Conservation (phyloP, 2,888 invertebrate genomes). For the Pterostichus madidus region DNA sequence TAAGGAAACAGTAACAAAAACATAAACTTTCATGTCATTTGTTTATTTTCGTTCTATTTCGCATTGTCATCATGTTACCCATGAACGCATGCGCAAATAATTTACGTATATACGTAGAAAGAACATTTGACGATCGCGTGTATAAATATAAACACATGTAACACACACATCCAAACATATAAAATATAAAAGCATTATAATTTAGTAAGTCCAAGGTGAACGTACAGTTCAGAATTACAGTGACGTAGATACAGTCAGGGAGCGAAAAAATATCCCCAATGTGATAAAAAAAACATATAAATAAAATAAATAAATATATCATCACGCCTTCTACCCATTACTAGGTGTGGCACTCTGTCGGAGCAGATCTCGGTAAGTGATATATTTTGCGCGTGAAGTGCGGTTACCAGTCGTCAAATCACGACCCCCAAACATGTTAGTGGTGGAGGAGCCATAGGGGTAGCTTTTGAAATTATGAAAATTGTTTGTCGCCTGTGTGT, state of each 20-base stretch:
- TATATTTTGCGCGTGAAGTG: too few species aligned
- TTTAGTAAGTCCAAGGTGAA: conserved; percentile 62
- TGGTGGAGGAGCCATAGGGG: too few species aligned
- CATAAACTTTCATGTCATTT: not conserved
- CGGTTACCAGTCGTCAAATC: too few species aligned
- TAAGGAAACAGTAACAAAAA: too few species aligned
- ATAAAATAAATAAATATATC: too few species aligned
- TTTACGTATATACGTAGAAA: conserved; percentile 2
- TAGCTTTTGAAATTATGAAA: too few species aligned
- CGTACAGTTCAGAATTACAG: conserved; percentile 42
- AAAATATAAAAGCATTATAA: conserved; percentile 59
- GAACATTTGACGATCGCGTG: conserved; percentile 46
- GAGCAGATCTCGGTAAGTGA: too few species aligned
- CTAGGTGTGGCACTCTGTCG: too few species aligned
- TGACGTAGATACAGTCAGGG: conserved; percentile 27
- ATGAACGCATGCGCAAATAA: conserved; percentile 29
- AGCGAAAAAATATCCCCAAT: conserved; percentile 17
- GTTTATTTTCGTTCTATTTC: conserved; percentile 47
- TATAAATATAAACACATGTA: conserved; percentile 17
- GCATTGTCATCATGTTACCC: conserved; percentile 39
- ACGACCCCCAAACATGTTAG: too few species aligned
- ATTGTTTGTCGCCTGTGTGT: too few species aligned
- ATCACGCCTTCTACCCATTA: too few species aligned
- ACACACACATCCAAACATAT: conserved; percentile 16
- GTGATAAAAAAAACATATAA: too few species aligned